Base-by-base conservation (phyloP, 2,797 vertebrate species). In the Gallinago nigripennis region DNA sequence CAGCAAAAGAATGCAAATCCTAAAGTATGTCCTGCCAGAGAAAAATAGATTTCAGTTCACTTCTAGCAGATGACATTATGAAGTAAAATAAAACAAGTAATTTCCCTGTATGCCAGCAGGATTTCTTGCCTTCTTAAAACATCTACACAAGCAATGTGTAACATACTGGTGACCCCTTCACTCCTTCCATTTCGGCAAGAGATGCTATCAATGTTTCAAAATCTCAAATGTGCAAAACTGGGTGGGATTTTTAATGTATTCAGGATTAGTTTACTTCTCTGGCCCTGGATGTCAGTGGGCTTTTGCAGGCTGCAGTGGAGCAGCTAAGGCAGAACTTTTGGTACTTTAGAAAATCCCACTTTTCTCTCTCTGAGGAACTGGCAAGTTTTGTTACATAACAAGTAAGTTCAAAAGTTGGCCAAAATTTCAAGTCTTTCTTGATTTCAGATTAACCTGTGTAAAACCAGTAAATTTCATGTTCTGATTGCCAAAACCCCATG, bases 1-100 rank as follows among this genome's bases (percentile, higher is more conserved):
- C 9, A 65, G 10, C 1, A 64, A n/a, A 84, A 48, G 33, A 28
- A 0, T 0, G 1, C 2, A 10, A 16, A 3, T 48, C 2, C 14
- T 27, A 7, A 37, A 71, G 1, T 53, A 20, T 25, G 1, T 37
- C 16, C 23, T 75, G 21, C 14, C 18, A 53, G 37, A 81, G 9
- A 33, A 92, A 64, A 90, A 13, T 4, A 37, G 7, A 3, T 70
- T 95, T 83, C 24, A 68, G 5, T 57, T 93, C 23, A 21, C 33
- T 78, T 83, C 39, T 71, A 60, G 20, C 12, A 30, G 48, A 53
- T 57, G 56, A 54, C 9, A 8, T 45, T 58, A 33, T 0, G 5
- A 83, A 15, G 5, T 77, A 41, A 90, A 73, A 56, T 53, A 50
- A 45, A 91, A 28, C 15, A 82, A 48, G 13, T 27, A 21, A 53